A percentile compares a stretch with the other conserved stretches of the same genome.
phyloP scores from a whole-genome alignment of 2,888 invertebrate genomes.

The Standfussiana lucernea region DNA sequence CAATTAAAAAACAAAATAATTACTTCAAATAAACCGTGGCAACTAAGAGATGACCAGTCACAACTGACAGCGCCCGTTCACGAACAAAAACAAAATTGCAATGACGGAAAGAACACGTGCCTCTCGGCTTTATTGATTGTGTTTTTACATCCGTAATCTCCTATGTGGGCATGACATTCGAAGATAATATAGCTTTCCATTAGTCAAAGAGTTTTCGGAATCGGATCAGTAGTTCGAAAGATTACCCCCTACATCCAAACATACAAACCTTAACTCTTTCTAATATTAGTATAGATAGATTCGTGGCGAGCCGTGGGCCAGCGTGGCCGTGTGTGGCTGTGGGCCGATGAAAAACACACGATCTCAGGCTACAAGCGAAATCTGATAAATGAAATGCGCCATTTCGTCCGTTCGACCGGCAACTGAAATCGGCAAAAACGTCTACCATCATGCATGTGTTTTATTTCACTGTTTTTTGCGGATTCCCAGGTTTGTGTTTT shows the following conservation, averaged over 20 bases:
- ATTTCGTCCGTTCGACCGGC: slow-evolving; percentile 53
- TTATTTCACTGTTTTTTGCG: slow-evolving; percentile 40
- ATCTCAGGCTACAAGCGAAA: slow-evolving; percentile 67
- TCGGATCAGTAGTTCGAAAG: not conserved
- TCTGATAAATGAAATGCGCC: slow-evolving; percentile 74
- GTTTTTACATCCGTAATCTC: not conserved
- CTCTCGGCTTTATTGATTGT: not conserved
- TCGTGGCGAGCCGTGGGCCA: slow-evolving; percentile 53
- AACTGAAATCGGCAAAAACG: slow-evolving; percentile 66
- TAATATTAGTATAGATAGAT: slow-evolving; percentile 20
- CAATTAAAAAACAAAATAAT: too few species aligned
- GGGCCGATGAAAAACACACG: slow-evolving; percentile 68
- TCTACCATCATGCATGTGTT: slow-evolving; percentile 31
- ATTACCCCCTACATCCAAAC: not conserved
- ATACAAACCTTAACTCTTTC: not conserved
- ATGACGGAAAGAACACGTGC: not conserved
- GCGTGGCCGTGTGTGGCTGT: not conserved
- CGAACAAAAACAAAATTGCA: too few species aligned
- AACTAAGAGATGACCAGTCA: too few species aligned
- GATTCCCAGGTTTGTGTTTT: slow-evolving; percentile 19
- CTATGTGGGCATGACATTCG: not conserved
- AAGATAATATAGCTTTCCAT: not conserved
- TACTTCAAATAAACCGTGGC: too few species aligned
- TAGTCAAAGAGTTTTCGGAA: not conserved
- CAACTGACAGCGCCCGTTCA: too few species aligned